Percentiles rank a stretch among this genome's conserved stretches.
phyloP scores from a whole-genome alignment of 1,140 invertebrate species.

The Drosophila athabasca region DNA sequence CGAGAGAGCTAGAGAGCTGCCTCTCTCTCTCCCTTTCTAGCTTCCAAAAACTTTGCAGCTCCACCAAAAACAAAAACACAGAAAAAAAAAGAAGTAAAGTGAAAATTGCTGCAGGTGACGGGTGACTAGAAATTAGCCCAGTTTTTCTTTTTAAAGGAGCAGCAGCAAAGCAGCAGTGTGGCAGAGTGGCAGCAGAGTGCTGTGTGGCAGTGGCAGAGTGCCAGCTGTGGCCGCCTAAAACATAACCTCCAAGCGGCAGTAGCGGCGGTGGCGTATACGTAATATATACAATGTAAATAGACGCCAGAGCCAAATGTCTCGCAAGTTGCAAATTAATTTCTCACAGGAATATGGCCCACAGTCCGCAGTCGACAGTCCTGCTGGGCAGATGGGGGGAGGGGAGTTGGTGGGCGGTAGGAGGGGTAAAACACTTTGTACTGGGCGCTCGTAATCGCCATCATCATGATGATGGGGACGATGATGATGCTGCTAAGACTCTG shows the following conservation, averaged over 20 bases:
- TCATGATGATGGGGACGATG: constrained; percentile 10
- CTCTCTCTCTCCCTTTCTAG: constrained; percentile 17
- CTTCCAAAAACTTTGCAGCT: constrained; percentile 19
- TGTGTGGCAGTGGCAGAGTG: constrained; percentile 33
- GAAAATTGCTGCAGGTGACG: constrained; percentile 75
- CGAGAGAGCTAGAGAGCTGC: neutral
- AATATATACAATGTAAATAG: constrained; percentile 81
- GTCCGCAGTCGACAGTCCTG: constrained; percentile 14
- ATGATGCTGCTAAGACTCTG: constrained; percentile 1
- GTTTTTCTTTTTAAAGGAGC: constrained; percentile 13
- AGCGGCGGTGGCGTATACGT: constrained; percentile 61
- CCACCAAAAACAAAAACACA: constrained; percentile 24
- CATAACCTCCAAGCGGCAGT: constrained; percentile 41
- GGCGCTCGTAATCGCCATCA: constrained; percentile 60
- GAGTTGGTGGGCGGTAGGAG: neutral
- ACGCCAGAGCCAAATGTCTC: constrained; percentile 73
- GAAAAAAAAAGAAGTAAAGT: constrained; percentile 41
- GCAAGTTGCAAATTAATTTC: constrained; percentile 83
- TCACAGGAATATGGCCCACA: constrained; percentile 63
- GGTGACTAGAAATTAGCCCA: constrained; percentile 74
- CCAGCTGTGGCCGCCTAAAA: constrained; percentile 62
- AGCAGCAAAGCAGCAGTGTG: too few relatives aligned
- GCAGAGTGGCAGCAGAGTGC: neutral
- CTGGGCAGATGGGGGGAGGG: constrained; percentile 22
- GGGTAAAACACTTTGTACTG: constrained; percentile 63